phyloP scores from a whole-genome alignment of 2,888 invertebrate species.

The Spisula subtruncata region DNA sequence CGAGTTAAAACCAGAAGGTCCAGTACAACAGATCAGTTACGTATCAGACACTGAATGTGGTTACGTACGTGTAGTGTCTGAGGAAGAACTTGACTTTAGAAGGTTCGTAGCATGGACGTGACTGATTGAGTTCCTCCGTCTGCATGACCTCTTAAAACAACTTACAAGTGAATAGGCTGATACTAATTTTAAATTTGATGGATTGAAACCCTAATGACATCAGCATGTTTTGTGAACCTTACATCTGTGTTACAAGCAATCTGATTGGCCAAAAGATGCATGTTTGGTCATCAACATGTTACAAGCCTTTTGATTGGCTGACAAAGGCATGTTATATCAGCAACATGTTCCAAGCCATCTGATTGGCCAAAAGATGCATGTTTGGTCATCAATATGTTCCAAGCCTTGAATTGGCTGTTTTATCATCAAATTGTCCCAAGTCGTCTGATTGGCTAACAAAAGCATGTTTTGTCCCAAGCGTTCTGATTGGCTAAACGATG shows the following conservation, averaged over 20 bases:
- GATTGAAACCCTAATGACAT: neutral
- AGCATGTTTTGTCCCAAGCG: too few species aligned
- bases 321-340: too few species aligned
- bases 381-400: neutral
- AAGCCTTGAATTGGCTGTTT: too few species aligned
- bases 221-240: too few species aligned
- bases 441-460: too few species aligned
- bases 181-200: neutral
- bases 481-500: too few species aligned
- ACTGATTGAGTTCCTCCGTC: neutral
- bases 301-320: too few species aligned
- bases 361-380: neutral
- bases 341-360: too few species aligned
- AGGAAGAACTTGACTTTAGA: slow-evolving; percentile 74
- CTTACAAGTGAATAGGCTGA: neutral
- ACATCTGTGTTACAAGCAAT: too few species aligned
- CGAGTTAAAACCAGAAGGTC: slow-evolving; percentile 83
- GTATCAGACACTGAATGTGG: slow-evolving; percentile 83
- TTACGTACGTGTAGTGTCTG: slow-evolving; percentile 79
- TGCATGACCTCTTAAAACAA: neutral
- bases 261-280: too few species aligned
- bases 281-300: too few species aligned
- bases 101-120: slow-evolving; percentile 57
- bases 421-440: too few species aligned
- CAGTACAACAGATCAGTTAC: slow-evolving; percentile 85